Conservation (phyloP, 1,140 invertebrate genomes). For the Penaeus chinensis region DNA sequence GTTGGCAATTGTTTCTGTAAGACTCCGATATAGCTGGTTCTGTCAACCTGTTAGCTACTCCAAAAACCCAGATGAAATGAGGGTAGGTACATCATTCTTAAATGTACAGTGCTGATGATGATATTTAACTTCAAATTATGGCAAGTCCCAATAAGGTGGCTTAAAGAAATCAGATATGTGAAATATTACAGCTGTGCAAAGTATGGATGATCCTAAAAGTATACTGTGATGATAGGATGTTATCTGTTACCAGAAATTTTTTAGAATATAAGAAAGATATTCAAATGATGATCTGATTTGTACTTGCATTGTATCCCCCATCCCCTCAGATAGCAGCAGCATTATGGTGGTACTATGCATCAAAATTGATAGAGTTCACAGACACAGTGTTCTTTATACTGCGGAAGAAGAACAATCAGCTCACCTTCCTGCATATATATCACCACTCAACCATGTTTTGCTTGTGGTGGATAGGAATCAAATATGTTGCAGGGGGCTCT, state of each 20-base stretch:
- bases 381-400: constrained; percentile 94
- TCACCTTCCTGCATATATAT: constrained; percentile 91
- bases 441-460: constrained; percentile 93
- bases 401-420: constrained; percentile 86
- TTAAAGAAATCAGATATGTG: no score
- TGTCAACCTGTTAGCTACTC: constrained; percentile 89
- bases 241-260: no score
- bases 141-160: no score
- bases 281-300: neutral
- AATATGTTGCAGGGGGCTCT: constrained; percentile 95
- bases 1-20: constrained; percentile 79
- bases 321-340: constrained; percentile 85
- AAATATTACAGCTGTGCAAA: no score
- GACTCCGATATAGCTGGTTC: constrained; percentile 86
- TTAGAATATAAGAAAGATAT: neutral
- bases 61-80: constrained; percentile 84
- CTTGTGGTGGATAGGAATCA: constrained; percentile 95
- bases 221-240: no score
- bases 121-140: no score
- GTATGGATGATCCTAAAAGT: no score
- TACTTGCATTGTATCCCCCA: neutral
- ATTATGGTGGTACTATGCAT: constrained; percentile 97
- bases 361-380: constrained; percentile 92
- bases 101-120: no score
- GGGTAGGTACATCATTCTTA: constrained; percentile 72